phyloP scores from a whole-genome alignment of 2,888 invertebrate genomes.

The Hylaea fasciaria region DNA sequence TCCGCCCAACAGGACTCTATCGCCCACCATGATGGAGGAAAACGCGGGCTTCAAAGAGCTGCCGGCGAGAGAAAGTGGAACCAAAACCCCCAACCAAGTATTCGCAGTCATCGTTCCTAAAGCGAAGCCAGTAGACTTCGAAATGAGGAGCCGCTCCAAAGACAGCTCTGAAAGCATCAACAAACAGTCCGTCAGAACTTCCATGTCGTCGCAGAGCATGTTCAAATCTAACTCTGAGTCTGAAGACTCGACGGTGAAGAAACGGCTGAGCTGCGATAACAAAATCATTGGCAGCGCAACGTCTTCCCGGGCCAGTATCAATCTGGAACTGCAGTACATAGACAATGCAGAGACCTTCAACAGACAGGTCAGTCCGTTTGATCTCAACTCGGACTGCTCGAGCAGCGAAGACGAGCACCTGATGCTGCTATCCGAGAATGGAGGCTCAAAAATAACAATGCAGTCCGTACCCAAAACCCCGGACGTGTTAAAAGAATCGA shows the following conservation, averaged over 20 bases:
- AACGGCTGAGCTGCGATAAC: constrained; percentile 80
- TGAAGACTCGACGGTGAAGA: constrained; percentile 74
- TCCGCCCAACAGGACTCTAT: constrained; percentile 77
- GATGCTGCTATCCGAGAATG: constrained; percentile 77
- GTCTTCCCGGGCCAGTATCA: constrained; percentile 74
- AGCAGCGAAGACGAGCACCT: constrained; percentile 81
- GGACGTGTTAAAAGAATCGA: constrained; percentile 74
- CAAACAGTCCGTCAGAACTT: constrained; percentile 63
- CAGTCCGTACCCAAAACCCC: constrained; percentile 70
- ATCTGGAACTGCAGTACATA: constrained; percentile 74
- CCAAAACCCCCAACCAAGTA: constrained; percentile 63
- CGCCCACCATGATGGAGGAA: constrained; percentile 79
- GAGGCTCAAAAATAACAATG: constrained; percentile 80
- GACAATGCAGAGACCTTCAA: constrained; percentile 67
- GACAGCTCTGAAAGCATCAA: constrained; percentile 71
- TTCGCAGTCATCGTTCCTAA: constrained; percentile 82
- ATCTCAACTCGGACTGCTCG: constrained; percentile 74
- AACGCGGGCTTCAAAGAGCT: constrained; percentile 74
- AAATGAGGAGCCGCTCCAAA: constrained; percentile 56
- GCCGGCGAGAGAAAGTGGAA: constrained; percentile 61
- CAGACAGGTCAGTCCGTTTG: constrained; percentile 62
- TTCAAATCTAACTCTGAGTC: constrained; percentile 74
- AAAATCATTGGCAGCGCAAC: constrained; percentile 68
- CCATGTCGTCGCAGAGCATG: constrained; percentile 71
- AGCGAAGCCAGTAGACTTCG: constrained; percentile 60